Percentiles rank a stretch among this genome's conserved stretches.
phyloP scores from a whole-genome alignment of 2,113 vertebrate species.

The Corythoichthys haematopterus region DNA sequence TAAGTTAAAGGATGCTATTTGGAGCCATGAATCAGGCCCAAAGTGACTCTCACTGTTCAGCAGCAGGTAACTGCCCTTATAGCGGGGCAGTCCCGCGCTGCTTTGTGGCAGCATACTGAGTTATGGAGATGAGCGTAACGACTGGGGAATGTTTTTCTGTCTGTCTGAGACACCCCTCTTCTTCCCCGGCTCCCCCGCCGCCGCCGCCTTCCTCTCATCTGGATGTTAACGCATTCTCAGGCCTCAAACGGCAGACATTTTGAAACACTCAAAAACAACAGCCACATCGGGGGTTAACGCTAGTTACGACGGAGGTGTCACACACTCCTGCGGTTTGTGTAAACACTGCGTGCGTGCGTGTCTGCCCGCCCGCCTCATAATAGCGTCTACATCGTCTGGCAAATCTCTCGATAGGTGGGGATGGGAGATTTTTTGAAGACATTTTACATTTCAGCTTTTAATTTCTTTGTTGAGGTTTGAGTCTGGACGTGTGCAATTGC shows the following conservation, averaged over 20 bases:
- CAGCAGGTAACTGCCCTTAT: conserved; percentile 22
- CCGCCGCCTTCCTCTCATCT: conserved; percentile 56
- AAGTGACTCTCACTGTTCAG: conserved; percentile 32
- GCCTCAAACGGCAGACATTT: conserved; percentile 65
- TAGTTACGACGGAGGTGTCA: conserved; percentile 70
- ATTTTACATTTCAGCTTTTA: neutral
- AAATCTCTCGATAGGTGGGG: conserved; percentile 36
- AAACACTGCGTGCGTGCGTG: conserved; percentile 49
- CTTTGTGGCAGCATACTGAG: conserved; percentile 41
- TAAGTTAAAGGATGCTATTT: conserved; percentile 10
- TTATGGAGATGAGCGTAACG: conserved; percentile 66
- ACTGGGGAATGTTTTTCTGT: conserved; percentile 72
- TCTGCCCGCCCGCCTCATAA: conserved; percentile 23
- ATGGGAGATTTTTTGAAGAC: conserved; percentile 26
- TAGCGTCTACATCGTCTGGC: conserved; percentile 35
- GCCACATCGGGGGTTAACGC: conserved; percentile 64
- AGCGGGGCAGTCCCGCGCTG: conserved; percentile 20
- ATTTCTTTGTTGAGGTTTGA: neutral
- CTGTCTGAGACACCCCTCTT: conserved; percentile 48
- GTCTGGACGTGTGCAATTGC: neutral
- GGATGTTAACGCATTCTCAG: conserved; percentile 66
- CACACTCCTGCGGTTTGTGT: conserved; percentile 64
- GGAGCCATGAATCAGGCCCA: conserved; percentile 13
- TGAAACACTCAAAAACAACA: conserved; percentile 60
- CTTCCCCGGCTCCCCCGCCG: conserved; percentile 1